Evolutionary conservation across 1,140 invertebrate genomes (phyloP), one percentile per base, ranked within the genome.

Genomic region (Cataglyphis hispanica): DNA sequence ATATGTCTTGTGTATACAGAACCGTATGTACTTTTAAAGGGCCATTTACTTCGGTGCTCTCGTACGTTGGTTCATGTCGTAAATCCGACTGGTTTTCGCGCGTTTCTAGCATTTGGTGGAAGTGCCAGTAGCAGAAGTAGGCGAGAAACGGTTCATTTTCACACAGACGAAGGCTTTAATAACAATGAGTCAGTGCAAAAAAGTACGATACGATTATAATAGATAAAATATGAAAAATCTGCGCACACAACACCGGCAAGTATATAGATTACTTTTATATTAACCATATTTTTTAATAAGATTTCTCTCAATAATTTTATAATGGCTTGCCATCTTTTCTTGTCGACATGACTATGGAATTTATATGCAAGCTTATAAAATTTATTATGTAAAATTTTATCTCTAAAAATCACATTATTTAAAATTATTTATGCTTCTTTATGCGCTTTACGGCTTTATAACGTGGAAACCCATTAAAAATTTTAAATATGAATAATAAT

Each of bases 91-190:
- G 34, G 37, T 56, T 74, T 58, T 81, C 70, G 50, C 67, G 60
- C 76, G 60, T n/a, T 86, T 63, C 67, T 2, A 72, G 25, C 67
- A 63, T 81, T 56, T 34, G 34, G 85, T 66, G 27, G 66, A 58
- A 67, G 19, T 80, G 85, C 81, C 85, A 85, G 43, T 22, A 83
- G 25, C 78, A 83, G 78, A 83, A 83, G 69, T 83, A 83, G 83
- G 46, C 43, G 22, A 63, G 46, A 46, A 69, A 77, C 25, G 16
- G 60, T 50, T 67, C 58, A 76, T 58, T 84, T 74, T 66, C 61
- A 83, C 78, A 61, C 50, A 66, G 34, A 53, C 85, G 22, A 58
- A 74, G 78, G 43, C 60, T 53, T 84, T 64, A 70, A 83, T 74
- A 64, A 66, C 66, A 78, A 25, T 69, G 22, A 10, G 16, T 50